Percentiles rank a stretch among this genome's conserved stretches.
phyloP scores from a whole-genome alignment of 2,888 invertebrate genomes.

The Athripsodes cinereus region DNA sequence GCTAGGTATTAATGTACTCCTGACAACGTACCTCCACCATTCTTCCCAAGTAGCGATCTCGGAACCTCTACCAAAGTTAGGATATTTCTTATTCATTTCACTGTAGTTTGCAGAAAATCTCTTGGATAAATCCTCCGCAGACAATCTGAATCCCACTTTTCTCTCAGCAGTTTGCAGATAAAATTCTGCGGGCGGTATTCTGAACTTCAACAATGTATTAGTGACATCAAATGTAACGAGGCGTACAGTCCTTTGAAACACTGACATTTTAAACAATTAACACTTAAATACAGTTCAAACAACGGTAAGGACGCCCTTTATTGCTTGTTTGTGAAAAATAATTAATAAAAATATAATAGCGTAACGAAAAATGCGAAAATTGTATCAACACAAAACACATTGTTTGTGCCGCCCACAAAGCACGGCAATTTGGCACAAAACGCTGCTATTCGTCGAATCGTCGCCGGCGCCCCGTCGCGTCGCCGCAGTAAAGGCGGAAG shows the following conservation, averaged over 20 bases:
- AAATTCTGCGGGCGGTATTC: constrained; percentile 62
- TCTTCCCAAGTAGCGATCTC: constrained; percentile 63
- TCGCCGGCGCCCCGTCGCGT: no score
- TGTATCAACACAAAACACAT: no score
- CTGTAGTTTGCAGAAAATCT: constrained; percentile 63
- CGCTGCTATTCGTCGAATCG: no score
- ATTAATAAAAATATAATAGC: no score
- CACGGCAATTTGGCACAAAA: no score
- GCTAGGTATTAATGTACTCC: constrained; percentile 55
- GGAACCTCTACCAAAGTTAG: constrained; percentile 70
- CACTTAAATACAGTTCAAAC: no score
- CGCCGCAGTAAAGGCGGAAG: no score
- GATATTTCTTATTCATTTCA: constrained; percentile 59
- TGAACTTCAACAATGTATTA: constrained; percentile 73
- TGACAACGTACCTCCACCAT: constrained; percentile 77
- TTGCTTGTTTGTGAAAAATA: no score
- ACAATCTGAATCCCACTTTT: constrained; percentile 56
- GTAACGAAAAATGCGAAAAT: no score
- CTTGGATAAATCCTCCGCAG: constrained; percentile 39
- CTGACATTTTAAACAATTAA: constrained; percentile 30
- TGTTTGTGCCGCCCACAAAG: no score
- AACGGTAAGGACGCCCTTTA: no score
- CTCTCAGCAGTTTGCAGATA: constrained; percentile 65
- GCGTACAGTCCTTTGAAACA: constrained; percentile 48
- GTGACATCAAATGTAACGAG: constrained; percentile 86